Conservation (phyloP, 1,140 invertebrate species). For the Zaprionus capensis region DNA sequence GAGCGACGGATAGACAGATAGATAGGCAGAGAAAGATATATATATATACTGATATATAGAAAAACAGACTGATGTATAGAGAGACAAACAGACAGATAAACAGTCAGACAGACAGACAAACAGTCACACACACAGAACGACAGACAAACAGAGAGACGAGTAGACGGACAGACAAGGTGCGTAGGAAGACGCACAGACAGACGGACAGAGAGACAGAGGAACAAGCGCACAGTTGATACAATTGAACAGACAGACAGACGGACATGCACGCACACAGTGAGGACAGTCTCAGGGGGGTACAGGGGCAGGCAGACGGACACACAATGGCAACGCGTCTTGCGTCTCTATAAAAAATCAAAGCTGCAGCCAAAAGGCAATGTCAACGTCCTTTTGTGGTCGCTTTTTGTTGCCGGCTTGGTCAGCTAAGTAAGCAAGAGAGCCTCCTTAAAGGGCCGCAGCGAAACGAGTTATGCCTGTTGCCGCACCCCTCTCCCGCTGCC, state of each 20-base stretch:
- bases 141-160: background rate
- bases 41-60: background rate
- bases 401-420: background rate
- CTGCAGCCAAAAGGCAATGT: slow-evolving; percentile 50
- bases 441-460: slow-evolving; percentile 19
- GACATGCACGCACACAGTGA: background rate
- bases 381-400: slow-evolving; percentile 66
- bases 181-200: background rate
- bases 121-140: background rate
- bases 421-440: background rate
- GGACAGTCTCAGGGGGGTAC: background rate
- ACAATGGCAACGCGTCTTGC: background rate
- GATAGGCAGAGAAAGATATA: background rate
- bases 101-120: background rate
- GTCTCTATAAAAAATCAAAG: slow-evolving; percentile 33
- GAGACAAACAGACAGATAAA: background rate
- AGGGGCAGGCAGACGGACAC: background rate
- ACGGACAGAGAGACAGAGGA: background rate
- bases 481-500: background rate
- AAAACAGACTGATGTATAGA: too few species aligned
- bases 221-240: background rate
- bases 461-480: slow-evolving; percentile 26
- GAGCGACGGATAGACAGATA: background rate
- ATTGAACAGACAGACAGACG: background rate
- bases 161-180: background rate